A percentile compares a stretch with the other conserved stretches of the same genome.
Conservation (phyloP, 1,140 invertebrate genomes). For the Saccostrea cuccullata region DNA sequence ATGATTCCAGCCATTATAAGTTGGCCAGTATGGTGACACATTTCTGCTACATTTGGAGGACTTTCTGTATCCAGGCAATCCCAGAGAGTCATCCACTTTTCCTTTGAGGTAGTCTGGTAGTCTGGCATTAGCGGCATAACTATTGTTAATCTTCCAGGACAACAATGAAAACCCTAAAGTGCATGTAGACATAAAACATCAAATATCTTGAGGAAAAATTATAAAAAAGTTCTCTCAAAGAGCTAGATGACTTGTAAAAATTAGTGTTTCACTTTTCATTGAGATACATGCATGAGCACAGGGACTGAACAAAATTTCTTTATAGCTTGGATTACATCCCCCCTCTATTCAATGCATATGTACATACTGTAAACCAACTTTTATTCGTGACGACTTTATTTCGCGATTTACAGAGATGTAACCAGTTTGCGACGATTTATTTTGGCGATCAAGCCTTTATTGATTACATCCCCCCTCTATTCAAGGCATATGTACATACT, state of each 20-base stretch:
- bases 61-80: conserved; percentile 9
- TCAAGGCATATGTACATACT: no score
- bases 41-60: not conserved
- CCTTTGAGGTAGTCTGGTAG: not conserved
- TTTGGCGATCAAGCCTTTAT: no score
- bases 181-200: conserved; percentile 6
- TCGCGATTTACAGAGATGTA: no score
- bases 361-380: no score
- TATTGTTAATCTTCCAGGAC: conserved; percentile 17
- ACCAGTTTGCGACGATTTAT: no score
- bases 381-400: no score
- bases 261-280: not conserved
- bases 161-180: conserved; percentile 33
- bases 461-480: no score
- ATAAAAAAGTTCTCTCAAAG: not conserved
- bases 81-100: not conserved
- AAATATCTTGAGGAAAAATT: not conserved
- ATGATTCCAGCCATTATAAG: conserved; percentile 22
- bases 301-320: not conserved
- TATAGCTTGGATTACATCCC: no score
- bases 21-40: conserved; percentile 9
- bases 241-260: no score
- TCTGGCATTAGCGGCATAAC: not conserved
- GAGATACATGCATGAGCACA: not conserved
- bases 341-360: no score